phyloP scores from a whole-genome alignment of 2,797 vertebrate genomes.

The Cyprinella venusta region DNA sequence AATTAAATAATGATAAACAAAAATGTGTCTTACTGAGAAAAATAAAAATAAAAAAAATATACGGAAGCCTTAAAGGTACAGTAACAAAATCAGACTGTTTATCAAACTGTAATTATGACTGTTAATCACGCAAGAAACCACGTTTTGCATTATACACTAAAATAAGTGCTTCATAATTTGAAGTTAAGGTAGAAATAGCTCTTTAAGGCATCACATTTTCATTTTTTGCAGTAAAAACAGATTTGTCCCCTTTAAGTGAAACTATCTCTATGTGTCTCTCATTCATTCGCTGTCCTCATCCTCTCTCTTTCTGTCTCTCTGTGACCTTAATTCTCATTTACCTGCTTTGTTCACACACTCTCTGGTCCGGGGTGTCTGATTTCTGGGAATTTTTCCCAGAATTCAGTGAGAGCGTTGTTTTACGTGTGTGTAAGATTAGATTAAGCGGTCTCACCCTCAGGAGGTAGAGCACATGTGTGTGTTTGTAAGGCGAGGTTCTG shows the following conservation, averaged over 20 bases:
- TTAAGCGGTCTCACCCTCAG: slow-evolving; percentile 45
- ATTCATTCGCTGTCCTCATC: slow-evolving; percentile 6
- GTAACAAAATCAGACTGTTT: neutral
- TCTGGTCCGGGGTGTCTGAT: slow-evolving; percentile 35
- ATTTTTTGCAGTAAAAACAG: neutral
- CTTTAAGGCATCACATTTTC: neutral
- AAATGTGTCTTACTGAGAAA: too few species aligned
- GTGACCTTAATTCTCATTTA: slow-evolving; percentile 41
- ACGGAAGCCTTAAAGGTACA: neutral
- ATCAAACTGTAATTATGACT: neutral
- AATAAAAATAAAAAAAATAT: too few species aligned
- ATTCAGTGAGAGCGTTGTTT: slow-evolving; percentile 34
- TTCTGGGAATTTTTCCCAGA: slow-evolving; percentile 44
- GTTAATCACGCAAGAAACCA: neutral
- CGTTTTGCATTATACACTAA: too few species aligned
- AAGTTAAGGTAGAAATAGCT: neutral
- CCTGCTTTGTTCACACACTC: slow-evolving; percentile 32
- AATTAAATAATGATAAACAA: too few species aligned
- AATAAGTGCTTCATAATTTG: neutral
- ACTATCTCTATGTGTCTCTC: neutral
- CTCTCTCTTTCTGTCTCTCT: slow-evolving; percentile 2
- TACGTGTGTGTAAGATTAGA: slow-evolving; percentile 45
- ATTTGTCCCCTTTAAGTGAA: slow-evolving; percentile 9
- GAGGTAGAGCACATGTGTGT: slow-evolving; percentile 27
- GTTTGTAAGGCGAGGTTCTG: slow-evolving; percentile 38